Conservation (phyloP, 2,797 vertebrate species). For the Holocentrus rufus region DNA sequence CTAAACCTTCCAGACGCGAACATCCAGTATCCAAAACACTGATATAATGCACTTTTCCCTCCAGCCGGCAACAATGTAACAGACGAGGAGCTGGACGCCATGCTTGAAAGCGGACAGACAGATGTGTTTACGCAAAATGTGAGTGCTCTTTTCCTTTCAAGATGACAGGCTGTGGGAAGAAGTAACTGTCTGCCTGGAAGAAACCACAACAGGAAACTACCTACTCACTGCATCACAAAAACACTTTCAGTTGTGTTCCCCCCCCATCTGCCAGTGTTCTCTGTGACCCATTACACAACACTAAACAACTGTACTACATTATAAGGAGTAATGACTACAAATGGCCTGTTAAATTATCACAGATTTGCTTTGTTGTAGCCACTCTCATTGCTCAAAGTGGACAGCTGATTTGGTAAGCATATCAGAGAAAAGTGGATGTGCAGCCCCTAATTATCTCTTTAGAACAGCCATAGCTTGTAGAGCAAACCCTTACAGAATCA, state of each 20-base stretch:
- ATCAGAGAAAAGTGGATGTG: background rate
- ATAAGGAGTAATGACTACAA: background rate
- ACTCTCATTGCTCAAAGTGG: conserved; percentile 60
- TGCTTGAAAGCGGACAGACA: conserved; percentile 91
- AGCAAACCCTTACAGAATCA: background rate
- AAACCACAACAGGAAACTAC: background rate
- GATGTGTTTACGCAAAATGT: conserved; percentile 94
- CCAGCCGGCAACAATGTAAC: conserved; percentile 83
- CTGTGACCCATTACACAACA: background rate
- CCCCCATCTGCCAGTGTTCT: background rate
- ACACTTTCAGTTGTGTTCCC: background rate
- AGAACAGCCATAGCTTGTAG: background rate
- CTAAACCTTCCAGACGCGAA: background rate
- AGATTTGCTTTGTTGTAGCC: conserved; percentile 56
- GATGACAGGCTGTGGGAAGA: background rate
- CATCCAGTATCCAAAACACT: background rate
- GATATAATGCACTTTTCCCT: background rate
- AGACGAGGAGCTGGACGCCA: conserved; percentile 86
- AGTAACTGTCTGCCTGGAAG: background rate
- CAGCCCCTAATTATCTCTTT: background rate
- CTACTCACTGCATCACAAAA: background rate
- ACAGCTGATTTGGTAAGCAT: conserved; percentile 68
- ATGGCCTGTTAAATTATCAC: conserved; percentile 19
- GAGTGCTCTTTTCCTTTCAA: conserved; percentile 64
- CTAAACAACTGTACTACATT: background rate